Evolutionary conservation across 37 sponge, comb jelly and placozoan species (phyloP), one percentile per base, ranked within the genome.

Genomic region (Beroe ovata): DNA sequence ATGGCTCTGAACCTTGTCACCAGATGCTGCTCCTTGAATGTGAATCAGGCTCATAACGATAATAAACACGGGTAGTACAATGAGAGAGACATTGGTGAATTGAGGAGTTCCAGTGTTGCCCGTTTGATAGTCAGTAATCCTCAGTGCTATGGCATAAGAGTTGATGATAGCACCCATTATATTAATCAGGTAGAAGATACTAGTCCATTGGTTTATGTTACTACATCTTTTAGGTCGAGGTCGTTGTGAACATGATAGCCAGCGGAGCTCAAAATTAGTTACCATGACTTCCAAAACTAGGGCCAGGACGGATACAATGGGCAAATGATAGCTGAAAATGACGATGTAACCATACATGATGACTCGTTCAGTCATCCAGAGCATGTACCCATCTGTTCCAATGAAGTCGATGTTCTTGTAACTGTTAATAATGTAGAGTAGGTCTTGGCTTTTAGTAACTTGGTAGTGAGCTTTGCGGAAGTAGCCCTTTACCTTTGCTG

Each of bases 171-270:
- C 21, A 40, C 84, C 35, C 54, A 77, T 77, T 3, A 42, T 77
- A 35, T 77, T 77, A 4, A 77, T 77, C n/a, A 77, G 84, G 54
- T 77, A 77, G 54, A 77, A 23, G 54, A 77, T 42, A 0, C 84
- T 35, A 22, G 20, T 35, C 84, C 84, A 77, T n/a, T 39, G 42
- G 8, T 77, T 42, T 0, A 77, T 77, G 28, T 77, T 77, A 6
- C 84, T 29, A 8, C 35, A 33, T 14, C 84, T 1, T 2, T 54
- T 30, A n/a, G 84, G 84, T 26, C 38, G 42, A 54, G 84, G 84
- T 41, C 84, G 21, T 35, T 77, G 84, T 0, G 84, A 77, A 0
- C 84, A 8, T 1, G 38, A 14, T 16, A 77, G 54, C 54, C 26
- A 21, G n/a, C 28, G 35, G n/a, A 77, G 26, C 47, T 77, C 84